phyloP scores from a whole-genome alignment of 2,797 vertebrate species.

The Ceyx erithaca region DNA sequence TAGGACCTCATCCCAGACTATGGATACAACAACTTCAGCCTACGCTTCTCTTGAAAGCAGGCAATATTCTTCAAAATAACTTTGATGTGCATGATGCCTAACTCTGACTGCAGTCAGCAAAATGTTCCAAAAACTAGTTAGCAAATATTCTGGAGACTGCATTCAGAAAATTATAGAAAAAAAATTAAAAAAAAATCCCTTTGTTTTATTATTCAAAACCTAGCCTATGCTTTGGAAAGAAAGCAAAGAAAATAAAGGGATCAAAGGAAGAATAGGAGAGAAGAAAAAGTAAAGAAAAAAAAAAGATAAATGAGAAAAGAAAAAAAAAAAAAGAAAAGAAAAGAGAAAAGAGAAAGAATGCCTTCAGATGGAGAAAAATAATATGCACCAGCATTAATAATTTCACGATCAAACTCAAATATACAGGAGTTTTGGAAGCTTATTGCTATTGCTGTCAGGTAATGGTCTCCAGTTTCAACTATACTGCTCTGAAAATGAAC shows the following conservation, averaged over 20 bases:
- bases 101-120: slow-evolving; percentile 6
- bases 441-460: too few species aligned
- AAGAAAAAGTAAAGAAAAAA: too few species aligned
- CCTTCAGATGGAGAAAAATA: too few species aligned
- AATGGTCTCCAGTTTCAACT: too few species aligned
- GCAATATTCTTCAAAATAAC: neutral
- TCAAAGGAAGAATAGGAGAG: neutral
- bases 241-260: neutral
- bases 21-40: neutral
- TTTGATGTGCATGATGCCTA: neutral
- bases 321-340: too few species aligned
- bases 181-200: neutral
- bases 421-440: too few species aligned
- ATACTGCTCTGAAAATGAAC: too few species aligned
- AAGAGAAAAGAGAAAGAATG: too few species aligned
- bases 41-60: neutral
- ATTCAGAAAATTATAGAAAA: neutral
- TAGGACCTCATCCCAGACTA: neutral
- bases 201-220: neutral
- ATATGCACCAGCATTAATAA: too few species aligned
- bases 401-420: too few species aligned
- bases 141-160: neutral
- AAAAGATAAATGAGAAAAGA: too few species aligned
- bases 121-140: neutral
- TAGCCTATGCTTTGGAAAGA: neutral